Conservation (phyloP, 1,140 invertebrate species). For the Dufourea novaeangliae region DNA sequence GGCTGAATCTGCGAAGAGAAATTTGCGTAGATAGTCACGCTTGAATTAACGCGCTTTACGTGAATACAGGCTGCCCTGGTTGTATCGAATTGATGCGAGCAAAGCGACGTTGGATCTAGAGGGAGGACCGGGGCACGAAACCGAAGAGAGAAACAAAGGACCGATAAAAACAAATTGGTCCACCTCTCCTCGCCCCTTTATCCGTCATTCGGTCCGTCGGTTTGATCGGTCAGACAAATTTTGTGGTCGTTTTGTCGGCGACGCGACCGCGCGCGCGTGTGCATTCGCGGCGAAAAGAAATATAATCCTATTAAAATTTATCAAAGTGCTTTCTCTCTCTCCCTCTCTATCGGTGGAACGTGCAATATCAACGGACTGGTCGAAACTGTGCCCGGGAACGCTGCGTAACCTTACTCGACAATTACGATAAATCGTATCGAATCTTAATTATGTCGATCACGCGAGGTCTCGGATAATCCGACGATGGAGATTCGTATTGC, state of each 20-base stretch:
- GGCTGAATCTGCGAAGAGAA: constrained; percentile 47
- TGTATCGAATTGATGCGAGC: constrained; percentile 33
- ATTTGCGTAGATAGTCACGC: constrained; percentile 65
- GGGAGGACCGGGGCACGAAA: constrained; percentile 24
- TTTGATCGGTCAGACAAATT: constrained; percentile 62
- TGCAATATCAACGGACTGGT: constrained; percentile 1
- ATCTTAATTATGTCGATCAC: constrained; percentile 26
- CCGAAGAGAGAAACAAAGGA: constrained; percentile 67
- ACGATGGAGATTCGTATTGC: not conserved
- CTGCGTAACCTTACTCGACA: not conserved
- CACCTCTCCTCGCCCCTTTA: constrained; percentile 46
- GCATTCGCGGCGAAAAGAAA: constrained; percentile 30
- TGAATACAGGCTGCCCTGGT: constrained; percentile 14
- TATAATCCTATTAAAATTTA: constrained; percentile 60
- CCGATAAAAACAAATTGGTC: constrained; percentile 70
- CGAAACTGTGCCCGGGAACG: constrained; percentile 1
- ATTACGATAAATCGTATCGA: constrained; percentile 26
- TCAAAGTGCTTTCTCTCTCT: constrained; percentile 23
- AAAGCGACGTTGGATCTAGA: constrained; percentile 25
- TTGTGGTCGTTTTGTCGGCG: constrained; percentile 54
- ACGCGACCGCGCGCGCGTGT: not conserved
- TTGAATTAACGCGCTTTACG: constrained; percentile 65
- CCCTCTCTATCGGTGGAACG: not conserved
- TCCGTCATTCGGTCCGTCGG: constrained; percentile 46
- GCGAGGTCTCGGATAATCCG: not conserved